Base-by-base conservation (phyloP, 2,888 invertebrate species). In the Phanerotoma sp. region DNA sequence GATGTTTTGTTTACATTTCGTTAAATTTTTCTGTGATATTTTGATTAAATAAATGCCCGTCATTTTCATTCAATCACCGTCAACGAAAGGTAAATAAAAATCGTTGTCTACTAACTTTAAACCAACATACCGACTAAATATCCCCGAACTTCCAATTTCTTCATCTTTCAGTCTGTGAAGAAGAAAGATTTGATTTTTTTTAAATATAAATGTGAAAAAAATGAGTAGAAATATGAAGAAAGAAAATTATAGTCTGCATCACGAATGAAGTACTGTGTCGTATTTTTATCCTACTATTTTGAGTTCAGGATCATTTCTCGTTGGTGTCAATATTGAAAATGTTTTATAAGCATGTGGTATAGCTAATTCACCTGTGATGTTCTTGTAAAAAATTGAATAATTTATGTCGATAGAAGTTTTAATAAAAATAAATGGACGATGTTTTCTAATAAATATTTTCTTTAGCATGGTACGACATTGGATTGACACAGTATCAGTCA, bases 401-500 rank as follows among this genome's bases (percentile, higher is more conserved):
- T n/a, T n/a, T n/a, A n/a, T n/a, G n/a, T n/a, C n/a, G n/a, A n/a
- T n/a, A n/a, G n/a, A n/a, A n/a, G n/a, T n/a, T n/a, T 25, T 25
- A 25, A 25, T 25, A 7, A 1, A 2, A 3, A 25, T 1, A 3
- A 25, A 25, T 25, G 9, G 25, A 25, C 5, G 7, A 25, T 49
- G 51, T 47, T 44, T 54, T 52, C 32, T 20, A 50, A 18, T 50
- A 49, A 33, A 62, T 64, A n/a, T 68, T 71, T 70, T 48, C 9
- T 21, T 20, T 78, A 90, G 94, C 94, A 69, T 95, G 94, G 94
- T 95, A 95, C 82, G 94, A 95, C 81, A 84, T 85, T 74, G 93
- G 91, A 77, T 85, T 92, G 74, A 83, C 88, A 64, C 86, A 86
- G 75, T 93, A 92, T 79, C 94, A 93, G 79, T 83, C 85, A 75